Percentiles rank a stretch among this genome's conserved stretches.
These are phyloP conservation scores for Cyrtorhinus lividipennis DNA, from an alignment of 1,140 invertebrate genomes.

Conservation along the genomic window DNA sequence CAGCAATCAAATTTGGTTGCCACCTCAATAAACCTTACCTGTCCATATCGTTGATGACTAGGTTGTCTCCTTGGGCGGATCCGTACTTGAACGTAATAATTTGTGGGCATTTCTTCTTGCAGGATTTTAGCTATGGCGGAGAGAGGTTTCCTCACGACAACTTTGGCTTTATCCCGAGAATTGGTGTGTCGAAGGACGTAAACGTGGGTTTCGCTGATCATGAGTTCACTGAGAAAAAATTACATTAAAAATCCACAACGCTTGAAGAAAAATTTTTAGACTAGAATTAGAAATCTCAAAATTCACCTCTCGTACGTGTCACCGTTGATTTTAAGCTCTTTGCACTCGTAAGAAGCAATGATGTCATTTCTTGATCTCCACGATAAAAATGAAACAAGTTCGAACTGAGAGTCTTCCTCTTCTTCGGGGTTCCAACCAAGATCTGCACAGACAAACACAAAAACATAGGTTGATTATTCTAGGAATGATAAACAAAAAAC, in stretches of 20 bases:
- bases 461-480: neutral
- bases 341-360: constrained; percentile 72
- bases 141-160: constrained; percentile 70
- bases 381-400: constrained; percentile 52
- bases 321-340: constrained; percentile 78
- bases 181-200: constrained; percentile 66
- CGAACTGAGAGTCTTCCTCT: constrained; percentile 45
- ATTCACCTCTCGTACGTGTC: constrained; percentile 60
- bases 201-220: constrained; percentile 78
- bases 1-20: no score
- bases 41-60: constrained; percentile 73
- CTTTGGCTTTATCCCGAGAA: constrained; percentile 59
- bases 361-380: constrained; percentile 76
- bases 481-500: no score
- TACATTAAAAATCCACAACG: no score
- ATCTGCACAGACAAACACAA: constrained; percentile 28
- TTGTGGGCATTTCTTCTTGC: constrained; percentile 82
- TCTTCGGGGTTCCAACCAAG: constrained; percentile 30
- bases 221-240: constrained; percentile 56
- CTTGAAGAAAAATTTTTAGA: no score
- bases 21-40: no score
- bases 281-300: no score
- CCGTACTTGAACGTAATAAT: constrained; percentile 94
- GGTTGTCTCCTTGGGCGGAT: constrained; percentile 52
- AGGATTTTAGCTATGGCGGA: constrained; percentile 90